Conservation (phyloP, 2,113 vertebrate species). For the Oryzias celebensis region DNA sequence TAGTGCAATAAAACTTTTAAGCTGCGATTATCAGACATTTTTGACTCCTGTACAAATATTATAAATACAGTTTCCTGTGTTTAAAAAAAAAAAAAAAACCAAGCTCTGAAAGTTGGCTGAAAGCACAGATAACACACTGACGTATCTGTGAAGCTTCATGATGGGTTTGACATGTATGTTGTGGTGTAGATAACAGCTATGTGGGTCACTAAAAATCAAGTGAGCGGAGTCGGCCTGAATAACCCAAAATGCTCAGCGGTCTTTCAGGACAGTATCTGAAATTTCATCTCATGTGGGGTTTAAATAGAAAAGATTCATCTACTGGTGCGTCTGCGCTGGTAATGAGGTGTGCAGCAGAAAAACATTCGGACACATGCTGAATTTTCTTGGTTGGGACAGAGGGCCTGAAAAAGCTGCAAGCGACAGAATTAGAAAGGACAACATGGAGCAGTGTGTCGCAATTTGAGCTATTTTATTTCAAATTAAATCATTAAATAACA, state of each 20-base stretch:
- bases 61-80: no score
- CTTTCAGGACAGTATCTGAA: constrained; percentile 1
- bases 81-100: not conserved
- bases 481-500: not conserved
- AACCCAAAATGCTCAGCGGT: not conserved
- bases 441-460: not conserved
- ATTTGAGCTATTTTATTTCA: not conserved
- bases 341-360: not conserved
- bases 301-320: not conserved
- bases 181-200: constrained; percentile 3
- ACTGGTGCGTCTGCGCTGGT: not conserved
- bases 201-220: constrained; percentile 6
- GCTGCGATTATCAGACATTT: no score
- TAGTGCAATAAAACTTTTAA: no score
- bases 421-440: not conserved
- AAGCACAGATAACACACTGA: constrained; percentile 9
- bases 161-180: constrained; percentile 19
- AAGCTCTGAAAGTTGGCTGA: not conserved
- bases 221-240: not conserved
- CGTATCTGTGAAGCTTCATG: constrained; percentile 14
- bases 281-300: not conserved
- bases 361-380: not conserved
- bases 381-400: not conserved
- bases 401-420: constrained; percentile 13
- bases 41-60: no score